Conservation (phyloP, 2,888 invertebrate species). For the Eledona agricola region DNA sequence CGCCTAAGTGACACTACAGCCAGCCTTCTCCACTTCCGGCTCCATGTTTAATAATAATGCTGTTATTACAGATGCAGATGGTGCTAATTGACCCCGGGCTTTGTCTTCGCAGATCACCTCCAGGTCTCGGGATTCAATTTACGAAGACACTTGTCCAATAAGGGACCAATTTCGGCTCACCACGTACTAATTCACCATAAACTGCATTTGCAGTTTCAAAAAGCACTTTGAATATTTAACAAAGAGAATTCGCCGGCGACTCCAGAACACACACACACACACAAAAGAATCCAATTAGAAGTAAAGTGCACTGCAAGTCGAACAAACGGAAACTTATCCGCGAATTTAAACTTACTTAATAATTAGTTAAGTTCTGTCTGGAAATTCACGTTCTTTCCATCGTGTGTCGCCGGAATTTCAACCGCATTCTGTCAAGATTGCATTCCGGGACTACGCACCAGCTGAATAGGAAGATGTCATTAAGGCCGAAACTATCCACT, state of each 20-base stretch:
- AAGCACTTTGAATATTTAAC: constrained; percentile 12
- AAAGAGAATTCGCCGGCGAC: background rate
- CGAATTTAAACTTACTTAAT: too few species aligned
- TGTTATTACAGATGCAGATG: constrained; percentile 35
- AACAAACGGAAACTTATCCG: constrained; percentile 1
- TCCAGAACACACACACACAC: constrained; percentile 3
- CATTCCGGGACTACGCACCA: constrained; percentile 13
- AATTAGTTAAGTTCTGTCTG: too few species aligned
- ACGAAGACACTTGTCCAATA: background rate
- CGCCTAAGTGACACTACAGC: constrained; percentile 38
- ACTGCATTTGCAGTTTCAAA: constrained; percentile 4
- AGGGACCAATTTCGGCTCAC: constrained; percentile 2
- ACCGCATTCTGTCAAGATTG: constrained; percentile 11
- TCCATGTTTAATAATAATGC: constrained; percentile 35
- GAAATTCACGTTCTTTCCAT: background rate
- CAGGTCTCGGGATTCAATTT: constrained; percentile 15
- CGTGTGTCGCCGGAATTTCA: background rate
- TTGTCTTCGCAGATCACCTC: constrained; percentile 7
- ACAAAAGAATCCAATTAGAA: too few species aligned
- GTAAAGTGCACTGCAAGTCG: background rate
- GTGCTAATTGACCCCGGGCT: constrained; percentile 31
- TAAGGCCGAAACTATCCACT: constrained; percentile 15
- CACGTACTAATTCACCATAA: constrained; percentile 2
- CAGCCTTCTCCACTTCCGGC: constrained; percentile 1
- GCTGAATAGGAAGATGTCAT: constrained; percentile 16